Evolutionary conservation across 2,113 vertebrate genomes (phyloP).

Genomic region (Heterotis niloticus): DNA sequence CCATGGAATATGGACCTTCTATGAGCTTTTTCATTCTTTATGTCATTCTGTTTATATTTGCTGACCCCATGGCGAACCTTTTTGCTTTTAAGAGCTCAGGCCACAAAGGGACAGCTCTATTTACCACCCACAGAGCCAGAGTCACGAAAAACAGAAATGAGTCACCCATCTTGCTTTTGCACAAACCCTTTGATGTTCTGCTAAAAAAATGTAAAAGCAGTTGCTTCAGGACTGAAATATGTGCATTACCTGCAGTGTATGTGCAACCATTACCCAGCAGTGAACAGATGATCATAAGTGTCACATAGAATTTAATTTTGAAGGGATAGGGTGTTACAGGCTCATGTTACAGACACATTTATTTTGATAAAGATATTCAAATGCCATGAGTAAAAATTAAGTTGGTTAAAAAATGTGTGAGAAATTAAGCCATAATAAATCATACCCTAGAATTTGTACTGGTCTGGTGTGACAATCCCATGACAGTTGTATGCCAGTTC

Average conservation of each 20-base stretch:
- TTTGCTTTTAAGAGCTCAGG: not conserved
- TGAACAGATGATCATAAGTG: too few species aligned
- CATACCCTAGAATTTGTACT: too few species aligned
- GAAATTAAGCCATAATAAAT: too few species aligned
- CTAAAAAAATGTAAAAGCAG: not conserved
- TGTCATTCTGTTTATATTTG: not conserved
- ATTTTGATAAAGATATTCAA: too few species aligned
- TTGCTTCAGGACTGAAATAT: not conserved
- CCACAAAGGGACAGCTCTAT: not conserved
- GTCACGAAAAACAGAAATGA: not conserved
- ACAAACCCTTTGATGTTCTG: not conserved
- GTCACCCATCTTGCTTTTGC: not conserved
- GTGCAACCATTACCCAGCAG: too few species aligned
- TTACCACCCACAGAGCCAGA: not conserved
- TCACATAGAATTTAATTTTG: too few species aligned
- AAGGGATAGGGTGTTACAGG: too few species aligned
- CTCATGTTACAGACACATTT: too few species aligned
- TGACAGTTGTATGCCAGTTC: too few species aligned
- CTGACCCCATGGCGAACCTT: not conserved
- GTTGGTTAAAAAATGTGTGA: not conserved
- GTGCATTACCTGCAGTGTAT: not conserved
- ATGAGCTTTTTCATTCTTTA: conserved; percentile 1
- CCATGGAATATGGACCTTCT: not conserved
- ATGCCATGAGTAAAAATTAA: not conserved
- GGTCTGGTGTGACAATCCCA: too few species aligned